phyloP scores from a whole-genome alignment of 2,888 invertebrate genomes.

The Hyles lineata region DNA sequence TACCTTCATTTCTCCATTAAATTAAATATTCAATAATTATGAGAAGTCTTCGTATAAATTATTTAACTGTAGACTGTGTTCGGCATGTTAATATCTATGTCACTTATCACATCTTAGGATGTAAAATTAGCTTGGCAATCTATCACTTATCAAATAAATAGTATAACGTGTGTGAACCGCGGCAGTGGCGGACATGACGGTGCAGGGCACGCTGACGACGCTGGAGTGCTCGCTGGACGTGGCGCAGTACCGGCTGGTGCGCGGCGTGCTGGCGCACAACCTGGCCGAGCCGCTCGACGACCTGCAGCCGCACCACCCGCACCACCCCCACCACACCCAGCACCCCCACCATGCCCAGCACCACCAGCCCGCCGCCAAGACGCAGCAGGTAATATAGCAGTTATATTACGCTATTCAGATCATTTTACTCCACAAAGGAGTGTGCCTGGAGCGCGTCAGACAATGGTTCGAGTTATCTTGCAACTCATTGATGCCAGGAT shows the following conservation, averaged over 20 bases:
- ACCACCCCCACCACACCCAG: conserved; percentile 37
- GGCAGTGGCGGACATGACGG: conserved; percentile 91
- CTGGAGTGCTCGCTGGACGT: conserved; percentile 93
- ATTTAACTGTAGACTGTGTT: not conserved
- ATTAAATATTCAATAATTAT: not conserved
- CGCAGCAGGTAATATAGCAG: conserved; percentile 29
- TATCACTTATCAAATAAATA: no score
- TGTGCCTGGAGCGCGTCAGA: no score
- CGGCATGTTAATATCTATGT: no score
- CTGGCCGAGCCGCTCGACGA: conserved; percentile 90
- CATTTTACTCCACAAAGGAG: no score
- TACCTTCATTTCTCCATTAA: not conserved
- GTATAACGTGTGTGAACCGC: no score
- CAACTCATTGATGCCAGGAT: no score
- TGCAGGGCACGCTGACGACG: conserved; percentile 93
- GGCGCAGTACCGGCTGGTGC: conserved; percentile 93
- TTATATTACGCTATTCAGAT: no score
- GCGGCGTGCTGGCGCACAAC: conserved; percentile 95
- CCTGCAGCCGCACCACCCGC: conserved; percentile 49
- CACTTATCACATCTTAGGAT: no score
- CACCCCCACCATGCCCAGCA: conserved; percentile 16
- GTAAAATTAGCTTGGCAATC: no score
- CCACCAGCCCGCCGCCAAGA: conserved; percentile 20
- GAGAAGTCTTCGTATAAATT: not conserved
- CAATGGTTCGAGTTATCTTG: no score